Conservation (phyloP, 1,140 invertebrate genomes). For the Doryteuthis pealeii region DNA sequence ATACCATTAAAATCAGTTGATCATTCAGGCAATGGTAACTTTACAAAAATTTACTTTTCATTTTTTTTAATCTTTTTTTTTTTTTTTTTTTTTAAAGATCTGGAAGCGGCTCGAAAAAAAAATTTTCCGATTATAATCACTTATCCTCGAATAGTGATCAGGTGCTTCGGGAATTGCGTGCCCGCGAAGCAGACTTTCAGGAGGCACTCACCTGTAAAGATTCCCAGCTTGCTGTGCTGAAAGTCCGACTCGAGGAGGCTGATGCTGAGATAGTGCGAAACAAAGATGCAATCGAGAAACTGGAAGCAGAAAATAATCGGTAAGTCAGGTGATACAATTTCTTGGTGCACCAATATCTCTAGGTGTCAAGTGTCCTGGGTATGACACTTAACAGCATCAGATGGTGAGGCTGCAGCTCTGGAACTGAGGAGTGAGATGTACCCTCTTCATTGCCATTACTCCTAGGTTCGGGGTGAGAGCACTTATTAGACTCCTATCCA, state of each 20-base stretch:
- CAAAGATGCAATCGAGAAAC: constrained; percentile 39
- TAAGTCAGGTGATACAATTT: too few species aligned
- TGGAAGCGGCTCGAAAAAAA: constrained; percentile 30
- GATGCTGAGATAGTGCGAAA: constrained; percentile 55
- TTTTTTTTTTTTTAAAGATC: background rate
- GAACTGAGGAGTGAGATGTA: too few species aligned
- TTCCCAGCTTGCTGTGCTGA: constrained; percentile 62
- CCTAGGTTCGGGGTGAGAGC: background rate
- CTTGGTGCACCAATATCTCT: background rate
- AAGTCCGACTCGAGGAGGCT: constrained; percentile 62
- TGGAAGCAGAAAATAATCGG: constrained; percentile 56
- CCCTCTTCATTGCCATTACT: background rate
- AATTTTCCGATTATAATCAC: constrained; percentile 42
- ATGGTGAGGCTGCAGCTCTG: too few species aligned
- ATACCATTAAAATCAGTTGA: too few species aligned
- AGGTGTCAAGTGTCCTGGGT: too few species aligned
- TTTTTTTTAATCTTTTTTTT: too few species aligned
- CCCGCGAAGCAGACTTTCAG: constrained; percentile 59
- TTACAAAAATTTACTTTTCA: too few species aligned
- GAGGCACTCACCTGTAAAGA: constrained; percentile 63
- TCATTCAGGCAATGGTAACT: too few species aligned
- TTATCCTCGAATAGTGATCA: constrained; percentile 53
- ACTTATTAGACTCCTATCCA: too few species aligned
- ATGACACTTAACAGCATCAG: too few species aligned
- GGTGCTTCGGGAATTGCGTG: constrained; percentile 58